Conservation (phyloP, 2,797 vertebrate genomes). For the Danio kyathit region DNA sequence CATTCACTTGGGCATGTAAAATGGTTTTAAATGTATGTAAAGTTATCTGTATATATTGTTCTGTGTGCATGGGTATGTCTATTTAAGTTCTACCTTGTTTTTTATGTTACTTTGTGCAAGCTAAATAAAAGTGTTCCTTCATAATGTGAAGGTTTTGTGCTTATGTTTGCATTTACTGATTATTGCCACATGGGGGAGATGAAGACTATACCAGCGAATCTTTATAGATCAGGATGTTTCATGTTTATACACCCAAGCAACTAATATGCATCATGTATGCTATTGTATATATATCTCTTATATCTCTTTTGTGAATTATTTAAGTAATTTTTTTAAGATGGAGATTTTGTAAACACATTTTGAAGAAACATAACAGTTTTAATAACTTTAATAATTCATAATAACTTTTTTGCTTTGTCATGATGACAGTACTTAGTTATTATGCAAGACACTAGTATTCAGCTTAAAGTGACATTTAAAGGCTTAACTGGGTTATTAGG, state of each 20-base stretch:
- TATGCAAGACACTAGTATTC: too few relatives aligned
- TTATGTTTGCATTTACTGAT: slow-evolving; percentile 10
- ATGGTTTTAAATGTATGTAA: slow-evolving; percentile 60
- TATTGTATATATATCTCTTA: too few relatives aligned
- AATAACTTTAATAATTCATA: too few relatives aligned
- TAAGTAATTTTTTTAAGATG: too few relatives aligned
- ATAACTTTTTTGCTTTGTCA: too few relatives aligned
- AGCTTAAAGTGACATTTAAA: too few relatives aligned
- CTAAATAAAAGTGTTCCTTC: slow-evolving; percentile 58
- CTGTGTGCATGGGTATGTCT: slow-evolving; percentile 55
- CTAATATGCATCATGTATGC: neutral
- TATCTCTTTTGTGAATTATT: too few relatives aligned
- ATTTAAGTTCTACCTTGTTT: slow-evolving; percentile 63
- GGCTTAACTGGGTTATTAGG: too few relatives aligned
- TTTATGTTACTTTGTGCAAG: slow-evolving; percentile 46
- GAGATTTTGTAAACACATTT: too few relatives aligned
- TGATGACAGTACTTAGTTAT: too few relatives aligned
- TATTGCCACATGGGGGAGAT: slow-evolving; percentile 64
- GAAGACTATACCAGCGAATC: neutral
- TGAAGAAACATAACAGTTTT: too few relatives aligned
- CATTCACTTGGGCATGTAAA: slow-evolving; percentile 47
- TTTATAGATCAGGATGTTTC: neutral
- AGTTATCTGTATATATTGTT: slow-evolving; percentile 62
- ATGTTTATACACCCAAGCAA: neutral
- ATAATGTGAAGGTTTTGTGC: slow-evolving; percentile 13